Evolutionary conservation across 2,113 vertebrate genomes (phyloP).

Genomic region (Cephalopterus ornatus): DNA sequence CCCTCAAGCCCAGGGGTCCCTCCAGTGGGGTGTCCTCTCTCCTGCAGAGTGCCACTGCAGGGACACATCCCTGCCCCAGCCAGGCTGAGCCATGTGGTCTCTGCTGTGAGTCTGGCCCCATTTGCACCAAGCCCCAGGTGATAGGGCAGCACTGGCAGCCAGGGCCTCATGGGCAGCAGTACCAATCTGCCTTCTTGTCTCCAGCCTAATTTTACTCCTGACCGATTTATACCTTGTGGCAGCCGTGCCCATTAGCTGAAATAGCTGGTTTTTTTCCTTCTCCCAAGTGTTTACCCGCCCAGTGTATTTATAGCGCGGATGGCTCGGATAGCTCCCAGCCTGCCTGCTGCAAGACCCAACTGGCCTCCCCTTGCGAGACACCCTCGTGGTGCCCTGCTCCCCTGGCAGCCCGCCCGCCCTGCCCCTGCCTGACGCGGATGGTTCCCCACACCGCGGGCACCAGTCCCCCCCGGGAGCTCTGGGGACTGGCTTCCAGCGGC

Average conservation of each 20-base stretch:
- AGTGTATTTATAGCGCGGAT: constrained; percentile 21
- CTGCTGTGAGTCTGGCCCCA: accelerated
- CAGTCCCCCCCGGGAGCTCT: accelerated
- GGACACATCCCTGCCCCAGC: not conserved
- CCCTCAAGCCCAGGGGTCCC: not conserved
- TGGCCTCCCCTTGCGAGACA: not conserved
- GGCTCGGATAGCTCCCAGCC: constrained; percentile 22
- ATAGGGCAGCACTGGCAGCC: not conserved
- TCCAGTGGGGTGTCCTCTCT: not conserved
- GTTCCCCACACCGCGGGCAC: not conserved
- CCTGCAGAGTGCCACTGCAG: accelerated
- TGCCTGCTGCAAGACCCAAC: not conserved
- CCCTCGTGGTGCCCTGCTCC: not conserved
- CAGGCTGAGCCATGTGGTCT: accelerated
- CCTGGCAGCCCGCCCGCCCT: not conserved
- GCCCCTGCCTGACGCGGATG: accelerated
- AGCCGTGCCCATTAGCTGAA: constrained; percentile 25
- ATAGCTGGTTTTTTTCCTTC: not conserved
- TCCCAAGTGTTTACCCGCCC: not conserved
- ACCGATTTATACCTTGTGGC: not conserved
- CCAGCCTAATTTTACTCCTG: constrained; percentile 30
- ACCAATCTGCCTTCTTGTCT: not conserved
- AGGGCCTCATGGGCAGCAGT: not conserved
- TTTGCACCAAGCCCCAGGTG: not conserved
- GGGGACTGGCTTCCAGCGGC: not conserved